Evolutionary conservation across 2,797 vertebrate genomes (phyloP), one percentile per base, ranked within the genome.

Genomic region (Xiphophorus birchmanni): DNA sequence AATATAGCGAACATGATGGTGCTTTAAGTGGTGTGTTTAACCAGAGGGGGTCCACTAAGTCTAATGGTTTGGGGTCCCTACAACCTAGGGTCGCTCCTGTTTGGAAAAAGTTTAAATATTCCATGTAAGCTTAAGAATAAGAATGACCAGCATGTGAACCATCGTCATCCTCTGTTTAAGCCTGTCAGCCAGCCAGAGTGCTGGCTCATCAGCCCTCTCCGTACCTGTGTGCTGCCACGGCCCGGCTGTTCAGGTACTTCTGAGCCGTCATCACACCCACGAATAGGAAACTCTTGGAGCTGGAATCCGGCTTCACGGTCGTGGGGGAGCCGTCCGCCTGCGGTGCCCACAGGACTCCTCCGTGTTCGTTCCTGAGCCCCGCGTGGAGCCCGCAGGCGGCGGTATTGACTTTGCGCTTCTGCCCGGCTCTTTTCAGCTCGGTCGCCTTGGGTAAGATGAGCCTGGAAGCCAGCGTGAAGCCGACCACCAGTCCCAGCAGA

Each of bases 191-290:
- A 52, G 13, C 47, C 47, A 48, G 26, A 56, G 60, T 35, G 17
- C 15, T 65, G 60, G 58, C 60, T 37, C 63, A 37, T 9, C 60
- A 37, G 32, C 32, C 15, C 60, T 6, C 17, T 65, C 10, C 18
- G 17, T 96, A 99, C 98, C 97, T 97, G 89, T 98, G 93, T 0
- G 97, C 97, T 1, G 98, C 97, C 92, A 99, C 96, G 2, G 97
- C 98, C 69, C 98, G 96, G 94, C 86, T 99, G 83, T 96, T 94
- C 94, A 99, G 97, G 96, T 99, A 99, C 90, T 99, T 99, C 96
- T 99, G 97, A 1, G 98, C 98, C 2, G 97, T 99, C 98, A 99
- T 98, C 77, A 99, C 98, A 72, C 98, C 98, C 42, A 98, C 97
- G 91, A 97, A 99, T 65, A 99, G 95, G 87, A 99, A 99, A 90